Conservation (phyloP, 2,888 invertebrate genomes). For the Pollenia griseotomentosa region DNA sequence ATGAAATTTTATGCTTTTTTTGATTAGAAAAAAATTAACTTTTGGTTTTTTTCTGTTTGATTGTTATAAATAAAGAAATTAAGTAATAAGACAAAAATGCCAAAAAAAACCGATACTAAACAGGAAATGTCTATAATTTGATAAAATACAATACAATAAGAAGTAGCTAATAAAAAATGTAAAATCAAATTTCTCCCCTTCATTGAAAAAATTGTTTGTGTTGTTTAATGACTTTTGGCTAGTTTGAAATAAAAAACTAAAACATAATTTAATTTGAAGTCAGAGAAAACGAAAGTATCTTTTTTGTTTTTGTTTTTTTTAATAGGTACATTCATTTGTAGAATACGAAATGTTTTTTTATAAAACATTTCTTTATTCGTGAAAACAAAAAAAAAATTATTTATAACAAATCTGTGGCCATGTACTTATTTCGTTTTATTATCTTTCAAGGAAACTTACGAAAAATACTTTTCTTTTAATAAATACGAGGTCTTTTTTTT, state of each 20-base stretch:
- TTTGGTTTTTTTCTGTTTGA: conserved; percentile 44
- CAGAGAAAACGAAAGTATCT: conserved; percentile 62
- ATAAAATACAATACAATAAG: background rate
- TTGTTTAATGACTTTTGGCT: too few species aligned
- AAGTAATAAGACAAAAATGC: conserved; percentile 39
- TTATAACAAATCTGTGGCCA: conserved; percentile 80
- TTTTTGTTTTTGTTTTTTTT: conserved; percentile 5
- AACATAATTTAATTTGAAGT: conserved; percentile 5
- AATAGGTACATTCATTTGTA: background rate
- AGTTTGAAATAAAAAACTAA: too few species aligned
- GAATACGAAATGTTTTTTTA: conserved; percentile 37
- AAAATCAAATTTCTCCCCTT: background rate
- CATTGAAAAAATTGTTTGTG: too few species aligned
- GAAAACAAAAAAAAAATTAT: conserved; percentile 64
- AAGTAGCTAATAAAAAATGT: background rate
- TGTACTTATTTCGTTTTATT: conserved; percentile 82
- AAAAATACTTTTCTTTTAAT: conserved; percentile 53
- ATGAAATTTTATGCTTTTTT: background rate
- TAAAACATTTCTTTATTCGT: conserved; percentile 33
- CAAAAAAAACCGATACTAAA: conserved; percentile 33
- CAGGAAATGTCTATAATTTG: conserved; percentile 61
- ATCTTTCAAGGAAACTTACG: conserved; percentile 83
- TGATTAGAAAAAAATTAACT: conserved; percentile 22
- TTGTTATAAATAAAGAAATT: conserved; percentile 59
- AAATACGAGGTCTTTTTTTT: conserved; percentile 65